These are phyloP conservation scores for Tachycineta bicolor DNA, from an alignment of 2,113 vertebrate genomes.

Conservation along the genomic window DNA sequence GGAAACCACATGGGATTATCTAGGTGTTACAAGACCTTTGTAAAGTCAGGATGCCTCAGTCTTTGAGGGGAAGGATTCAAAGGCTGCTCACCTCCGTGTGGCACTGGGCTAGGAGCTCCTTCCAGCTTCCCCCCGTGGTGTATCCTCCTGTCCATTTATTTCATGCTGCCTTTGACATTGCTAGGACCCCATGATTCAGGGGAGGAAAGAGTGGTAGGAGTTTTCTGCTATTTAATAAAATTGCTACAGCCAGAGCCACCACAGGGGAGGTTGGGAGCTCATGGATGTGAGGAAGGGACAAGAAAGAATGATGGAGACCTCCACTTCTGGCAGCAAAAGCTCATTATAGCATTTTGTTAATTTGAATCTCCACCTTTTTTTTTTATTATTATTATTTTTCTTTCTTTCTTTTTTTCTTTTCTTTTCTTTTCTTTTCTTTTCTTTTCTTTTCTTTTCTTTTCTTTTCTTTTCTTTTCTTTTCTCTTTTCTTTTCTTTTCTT, in stretches of 20 bases:
- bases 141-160: background rate
- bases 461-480: no score
- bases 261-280: background rate
- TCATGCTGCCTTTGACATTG: background rate
- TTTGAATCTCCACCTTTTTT: background rate
- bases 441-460: no score
- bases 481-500: no score
- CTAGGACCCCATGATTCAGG: accelerated
- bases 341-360: background rate
- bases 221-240: background rate
- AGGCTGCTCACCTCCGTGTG: background rate
- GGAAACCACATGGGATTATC: background rate
- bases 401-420: no score
- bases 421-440: no score
- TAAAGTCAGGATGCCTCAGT: background rate
- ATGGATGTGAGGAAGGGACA: background rate
- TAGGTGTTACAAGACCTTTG: background rate
- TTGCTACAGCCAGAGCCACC: background rate
- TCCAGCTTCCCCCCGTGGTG: background rate
- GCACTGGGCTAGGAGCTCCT: background rate
- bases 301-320: background rate
- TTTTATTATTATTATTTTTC: no score
- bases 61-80: accelerated
- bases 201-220: background rate
- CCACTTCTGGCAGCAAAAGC: background rate